Base-by-base conservation (phyloP, 64 coral and sea anemone genomes). In the Pocillopora damicornis region DNA sequence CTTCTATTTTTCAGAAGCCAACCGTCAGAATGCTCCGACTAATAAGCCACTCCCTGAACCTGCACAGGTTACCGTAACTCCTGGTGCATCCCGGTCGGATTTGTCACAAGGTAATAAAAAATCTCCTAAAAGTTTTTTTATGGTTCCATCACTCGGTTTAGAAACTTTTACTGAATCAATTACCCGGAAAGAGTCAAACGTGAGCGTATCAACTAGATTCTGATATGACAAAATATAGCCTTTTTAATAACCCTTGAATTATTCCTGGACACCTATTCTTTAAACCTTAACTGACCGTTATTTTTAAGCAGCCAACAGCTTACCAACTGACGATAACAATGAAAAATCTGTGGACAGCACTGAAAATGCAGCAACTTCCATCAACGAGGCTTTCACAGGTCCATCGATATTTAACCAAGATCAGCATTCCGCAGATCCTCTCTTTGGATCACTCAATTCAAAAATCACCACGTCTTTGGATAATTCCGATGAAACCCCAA, bases 391-490 rank as follows among this genome's bases (percentile, higher is more conserved):
- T 11, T 66, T 85, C 37, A 85, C 81, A 72, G 72, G 81, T 26
- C 81, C 81, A 0, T 58, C 81, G 1, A 85, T 85, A 23, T 4
- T 58, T 10, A 71, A 63, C 7, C 63, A 85, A 12, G 65, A 85
- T 22, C 81, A 85, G 65, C 81, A 85, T 66, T 85, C 81, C 34
- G 64, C 81, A 58, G 63, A 85, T 57, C 81, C 81, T 51, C 37
- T 85, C 1, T 57, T 65, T 85, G 81, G 63, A 4, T 85, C 81
- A 22, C 22, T 85, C 4, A 85, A 85, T 45, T 71, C 81, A 85
- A 69, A 85, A 13, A 57, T 85, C 63, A 85, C 81, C 35, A 13
- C 64, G 16, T 81, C 79, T 17, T 63, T 35, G 25, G 79, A 81
- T 10, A 85, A 8, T 45, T 4, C 62, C 7, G 64, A 56, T 71